These are phyloP conservation scores for Pachypanchax playfairii DNA, from an alignment of 2,113 vertebrate species.

Conservation along the genomic window DNA sequence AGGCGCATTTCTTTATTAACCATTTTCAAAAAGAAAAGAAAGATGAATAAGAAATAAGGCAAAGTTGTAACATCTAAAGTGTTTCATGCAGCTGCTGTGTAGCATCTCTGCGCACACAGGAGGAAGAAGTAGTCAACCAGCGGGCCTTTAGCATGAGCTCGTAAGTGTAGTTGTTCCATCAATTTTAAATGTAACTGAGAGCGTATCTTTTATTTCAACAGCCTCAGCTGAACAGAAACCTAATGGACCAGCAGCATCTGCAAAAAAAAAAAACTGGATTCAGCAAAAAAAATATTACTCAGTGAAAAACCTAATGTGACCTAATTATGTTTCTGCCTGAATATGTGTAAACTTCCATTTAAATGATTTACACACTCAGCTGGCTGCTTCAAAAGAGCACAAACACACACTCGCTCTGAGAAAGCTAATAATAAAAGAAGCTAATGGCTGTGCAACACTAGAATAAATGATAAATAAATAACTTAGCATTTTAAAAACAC, in stretches of 20 bases:
- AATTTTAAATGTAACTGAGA: constrained; percentile 52
- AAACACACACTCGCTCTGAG: not conserved
- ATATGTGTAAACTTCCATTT: constrained; percentile 57
- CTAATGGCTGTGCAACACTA: not conserved
- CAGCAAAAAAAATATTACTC: constrained; percentile 38
- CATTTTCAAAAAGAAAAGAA: not conserved
- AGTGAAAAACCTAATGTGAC: constrained; percentile 52
- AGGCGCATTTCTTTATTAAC: constrained; percentile 32
- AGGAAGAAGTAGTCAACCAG: constrained; percentile 19
- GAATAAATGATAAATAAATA: not conserved
- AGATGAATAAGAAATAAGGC: constrained; percentile 37
- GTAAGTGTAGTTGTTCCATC: constrained; percentile 41
- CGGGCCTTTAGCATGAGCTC: constrained; percentile 20
- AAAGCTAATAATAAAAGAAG: not conserved
- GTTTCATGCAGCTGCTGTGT: constrained; percentile 20
- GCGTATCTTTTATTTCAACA: constrained; percentile 18
- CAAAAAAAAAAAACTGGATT: not conserved
- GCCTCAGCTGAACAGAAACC: constrained; percentile 4
- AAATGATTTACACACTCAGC: constrained; percentile 40
- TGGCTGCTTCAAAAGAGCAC: constrained; percentile 35
- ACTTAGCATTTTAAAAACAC: not conserved
- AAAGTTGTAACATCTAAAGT: not conserved
- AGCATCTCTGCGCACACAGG: not conserved
- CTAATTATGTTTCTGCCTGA: constrained; percentile 58
- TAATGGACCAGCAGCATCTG: not conserved